Evolutionary conservation across 2,888 invertebrate genomes (phyloP).

Genomic region (Himalopsyche tibetana): DNA sequence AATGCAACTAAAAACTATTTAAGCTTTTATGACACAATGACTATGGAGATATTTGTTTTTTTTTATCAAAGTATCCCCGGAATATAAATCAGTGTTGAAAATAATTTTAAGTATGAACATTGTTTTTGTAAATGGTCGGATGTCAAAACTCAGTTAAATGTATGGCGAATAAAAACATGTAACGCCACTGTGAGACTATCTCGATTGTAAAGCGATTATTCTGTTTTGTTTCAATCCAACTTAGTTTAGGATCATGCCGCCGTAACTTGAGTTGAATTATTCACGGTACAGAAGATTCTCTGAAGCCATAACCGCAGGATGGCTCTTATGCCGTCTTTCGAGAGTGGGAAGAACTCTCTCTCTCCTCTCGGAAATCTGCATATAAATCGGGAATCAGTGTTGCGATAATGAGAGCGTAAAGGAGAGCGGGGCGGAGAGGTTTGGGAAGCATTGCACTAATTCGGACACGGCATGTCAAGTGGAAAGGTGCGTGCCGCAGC

Average conservation of each 20-base stretch:
- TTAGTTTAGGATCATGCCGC: conserved; percentile 60
- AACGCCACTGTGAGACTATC: conserved; percentile 9
- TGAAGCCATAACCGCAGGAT: conserved; percentile 53
- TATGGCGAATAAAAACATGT: not conserved
- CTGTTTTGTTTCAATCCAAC: conserved; percentile 63
- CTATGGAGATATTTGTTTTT: no score
- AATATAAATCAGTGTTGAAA: no score
- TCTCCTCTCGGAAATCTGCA: conserved; percentile 72
- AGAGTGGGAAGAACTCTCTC: conserved; percentile 43
- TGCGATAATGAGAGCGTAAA: conserved; percentile 70
- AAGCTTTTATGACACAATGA: no score
- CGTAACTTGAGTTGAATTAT: conserved; percentile 61
- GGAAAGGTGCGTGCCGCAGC: not conserved
- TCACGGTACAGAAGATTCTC: conserved; percentile 58
- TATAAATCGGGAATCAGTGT: conserved; percentile 77
- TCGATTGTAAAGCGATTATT: conserved; percentile 62
- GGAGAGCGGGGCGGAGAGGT: not conserved
- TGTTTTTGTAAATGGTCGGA: no score
- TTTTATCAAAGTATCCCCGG: no score
- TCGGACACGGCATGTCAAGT: not conserved
- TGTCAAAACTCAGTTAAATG: no score
- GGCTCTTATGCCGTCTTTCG: conserved; percentile 43
- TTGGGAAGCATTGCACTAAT: conserved; percentile 17
- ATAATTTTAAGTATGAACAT: no score
- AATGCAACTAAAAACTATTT: no score